Base-by-base conservation (phyloP, 2,888 invertebrate species). In the Andrena flavipes region DNA sequence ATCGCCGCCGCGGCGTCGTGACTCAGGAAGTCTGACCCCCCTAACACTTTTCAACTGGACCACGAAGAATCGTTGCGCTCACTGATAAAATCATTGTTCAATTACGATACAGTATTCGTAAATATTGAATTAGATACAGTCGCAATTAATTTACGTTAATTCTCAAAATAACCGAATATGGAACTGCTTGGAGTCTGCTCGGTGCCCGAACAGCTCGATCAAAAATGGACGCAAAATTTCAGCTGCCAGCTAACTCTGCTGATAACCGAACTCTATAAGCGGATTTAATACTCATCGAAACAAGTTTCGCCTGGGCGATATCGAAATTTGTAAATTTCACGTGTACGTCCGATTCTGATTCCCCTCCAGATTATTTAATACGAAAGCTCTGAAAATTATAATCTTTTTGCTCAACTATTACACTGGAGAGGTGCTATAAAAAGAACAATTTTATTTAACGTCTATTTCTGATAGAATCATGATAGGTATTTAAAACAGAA, bases 1-100 rank as follows among this genome's bases (percentile, higher is more conserved):
- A 91, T 91, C 78, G 80, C 64, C 79, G 77, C 54, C 63, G 72
- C 75, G 83, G 71, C 64, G 74, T 80, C 76, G 56, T 71, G 80
- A 84, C 73, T 83, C 64, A 20, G 67, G 7, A 20, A 54, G 51
- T 63, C 56, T 56, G 62, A 29, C 26, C 49, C 62, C 7, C 33
- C 77, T 26, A 73, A 79, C 72, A 59, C 70, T 74, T 78, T 80
- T 77, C 76, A 56, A 64, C 33, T 68, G n/a, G 13, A 20, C 13
- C 30, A 16, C 7, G 33, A 56, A 48, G 33, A 56, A 68, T 68
- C 62, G 69, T 23, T 23, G 26, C 23, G 16, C 16, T 20, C 30
- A 30, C 7, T 13, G 5, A 69, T 48, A 26, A 1, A 23, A 1
- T 23, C 33, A 10, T 60, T 26, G n/a, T n/a, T 20, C 63, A 56